These are phyloP conservation scores for Corapipo altera DNA, from an alignment of 2,113 vertebrate genomes.

Conservation along the genomic window DNA sequence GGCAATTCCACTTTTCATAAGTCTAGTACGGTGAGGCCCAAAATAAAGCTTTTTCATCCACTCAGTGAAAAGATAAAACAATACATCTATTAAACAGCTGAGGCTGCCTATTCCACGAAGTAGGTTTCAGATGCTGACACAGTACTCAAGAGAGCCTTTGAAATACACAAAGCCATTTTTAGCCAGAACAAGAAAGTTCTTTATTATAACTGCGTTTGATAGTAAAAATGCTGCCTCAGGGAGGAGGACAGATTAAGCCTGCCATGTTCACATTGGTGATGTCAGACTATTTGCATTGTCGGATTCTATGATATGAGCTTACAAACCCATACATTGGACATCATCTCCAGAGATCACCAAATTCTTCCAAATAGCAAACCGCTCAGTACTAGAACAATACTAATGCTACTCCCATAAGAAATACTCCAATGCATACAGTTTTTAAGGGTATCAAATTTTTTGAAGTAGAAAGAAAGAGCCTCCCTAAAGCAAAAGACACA, in stretches of 20 bases:
- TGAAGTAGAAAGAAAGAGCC: neutral
- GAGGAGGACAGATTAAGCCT: neutral
- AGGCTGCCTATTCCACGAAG: neutral
- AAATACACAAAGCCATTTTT: neutral
- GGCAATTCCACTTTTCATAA: neutral
- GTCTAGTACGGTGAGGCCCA: neutral
- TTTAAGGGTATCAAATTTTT: neutral
- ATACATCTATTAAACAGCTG: neutral
- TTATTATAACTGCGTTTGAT: neutral
- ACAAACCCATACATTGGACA: neutral
- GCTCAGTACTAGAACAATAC: neutral
- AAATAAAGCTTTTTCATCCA: neutral
- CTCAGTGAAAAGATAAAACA: neutral
- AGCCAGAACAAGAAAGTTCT: neutral
- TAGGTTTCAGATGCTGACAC: neutral
- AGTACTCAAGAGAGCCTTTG: neutral
- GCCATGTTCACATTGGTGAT: fast-evolving
- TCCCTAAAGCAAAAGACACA: neutral
- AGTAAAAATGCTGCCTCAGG: neutral
- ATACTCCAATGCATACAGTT: neutral
- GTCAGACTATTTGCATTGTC: neutral
- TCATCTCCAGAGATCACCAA: neutral
- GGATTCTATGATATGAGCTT: neutral
- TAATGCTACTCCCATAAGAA: neutral
- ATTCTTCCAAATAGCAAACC: neutral